Evolutionary conservation across 2,113 vertebrate genomes (phyloP).

Genomic region (Scopus umbretta): DNA sequence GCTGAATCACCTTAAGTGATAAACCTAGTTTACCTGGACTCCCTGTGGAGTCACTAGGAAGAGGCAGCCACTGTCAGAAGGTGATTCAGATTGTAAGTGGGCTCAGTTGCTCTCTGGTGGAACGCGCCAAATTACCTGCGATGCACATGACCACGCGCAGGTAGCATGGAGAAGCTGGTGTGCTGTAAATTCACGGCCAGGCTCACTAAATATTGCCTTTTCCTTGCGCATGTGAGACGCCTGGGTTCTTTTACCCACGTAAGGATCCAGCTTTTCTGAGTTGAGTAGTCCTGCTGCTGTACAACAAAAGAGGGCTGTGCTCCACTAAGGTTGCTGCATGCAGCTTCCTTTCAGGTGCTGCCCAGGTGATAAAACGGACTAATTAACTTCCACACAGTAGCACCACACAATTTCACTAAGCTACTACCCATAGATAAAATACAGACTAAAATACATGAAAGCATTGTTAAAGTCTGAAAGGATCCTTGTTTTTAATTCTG

Average conservation of each 20-base stretch:
- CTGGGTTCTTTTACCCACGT: not conserved
- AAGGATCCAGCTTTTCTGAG: not conserved
- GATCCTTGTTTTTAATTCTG: conserved; percentile 51
- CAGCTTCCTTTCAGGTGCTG: conserved; percentile 7
- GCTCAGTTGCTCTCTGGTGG: not conserved
- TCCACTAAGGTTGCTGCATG: not conserved
- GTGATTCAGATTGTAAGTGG: not conserved
- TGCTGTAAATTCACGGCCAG: not conserved
- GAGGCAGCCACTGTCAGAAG: not conserved
- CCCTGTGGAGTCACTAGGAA: not conserved
- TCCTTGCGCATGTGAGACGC: not conserved
- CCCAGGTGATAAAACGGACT: not conserved
- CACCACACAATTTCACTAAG: not conserved
- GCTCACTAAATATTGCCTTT: not conserved
- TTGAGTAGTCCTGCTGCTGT: not conserved
- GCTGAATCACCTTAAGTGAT: not conserved
- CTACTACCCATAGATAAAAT: not conserved
- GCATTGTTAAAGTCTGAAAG: conserved; percentile 21
- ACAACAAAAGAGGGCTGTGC: not conserved
- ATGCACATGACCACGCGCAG: not conserved
- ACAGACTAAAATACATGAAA: not conserved
- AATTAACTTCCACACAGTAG: not conserved
- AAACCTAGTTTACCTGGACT: not conserved
- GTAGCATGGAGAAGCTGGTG: not conserved
- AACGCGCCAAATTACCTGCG: not conserved